Evolutionary conservation across 1,140 invertebrate genomes (phyloP), one percentile per base, ranked within the genome.

Genomic region (Trichonephila inaurata): DNA sequence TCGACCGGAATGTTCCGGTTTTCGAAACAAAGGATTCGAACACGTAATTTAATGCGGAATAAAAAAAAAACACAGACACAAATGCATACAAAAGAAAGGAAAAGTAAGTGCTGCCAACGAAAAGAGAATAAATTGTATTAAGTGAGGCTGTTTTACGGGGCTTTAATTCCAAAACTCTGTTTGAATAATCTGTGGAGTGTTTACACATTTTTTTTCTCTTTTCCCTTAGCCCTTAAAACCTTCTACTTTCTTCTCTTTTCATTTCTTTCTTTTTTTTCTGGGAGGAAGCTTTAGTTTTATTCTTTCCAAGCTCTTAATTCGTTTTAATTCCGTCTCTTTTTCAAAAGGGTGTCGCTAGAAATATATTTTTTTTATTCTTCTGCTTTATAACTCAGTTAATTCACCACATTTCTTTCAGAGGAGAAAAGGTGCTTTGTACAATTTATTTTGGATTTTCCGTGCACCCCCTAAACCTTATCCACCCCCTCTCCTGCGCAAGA

Each of bases 81-180:
- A 19, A 92, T 33, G 51, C 62, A 44, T 5, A 44, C 40, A 86
- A 86, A 51, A 92, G 82, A 92, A 92, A 86, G 60, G 19, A 86
- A 69, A 86, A 86, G 89, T n/a, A 64, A 85, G 60, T 69, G 51
- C 82, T 92, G 28, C 61, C 51, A 64, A 82, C 18, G 40, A 77
- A 77, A 86, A 77, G 85, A 62, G 91, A 88, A 93, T 93, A 93
- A 93, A 93, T 93, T 88, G 91, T 88, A 93, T 93, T 93, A 93
- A 93, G 91, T 93, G 91, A 44, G 85, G 91, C 91, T 93, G 91
- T 93, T 93, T 88, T 88, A 88, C 91, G 85, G 61, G 77, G 91
- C 85, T 93, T 93, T 93, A 93, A 93, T 93, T 93, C 91, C 81
- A 40, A 61, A 88, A 88, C 91, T 91, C 89, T 93, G 91, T 93